Conservation (phyloP, 1,140 invertebrate species). For the Marisa cornuarietis region DNA sequence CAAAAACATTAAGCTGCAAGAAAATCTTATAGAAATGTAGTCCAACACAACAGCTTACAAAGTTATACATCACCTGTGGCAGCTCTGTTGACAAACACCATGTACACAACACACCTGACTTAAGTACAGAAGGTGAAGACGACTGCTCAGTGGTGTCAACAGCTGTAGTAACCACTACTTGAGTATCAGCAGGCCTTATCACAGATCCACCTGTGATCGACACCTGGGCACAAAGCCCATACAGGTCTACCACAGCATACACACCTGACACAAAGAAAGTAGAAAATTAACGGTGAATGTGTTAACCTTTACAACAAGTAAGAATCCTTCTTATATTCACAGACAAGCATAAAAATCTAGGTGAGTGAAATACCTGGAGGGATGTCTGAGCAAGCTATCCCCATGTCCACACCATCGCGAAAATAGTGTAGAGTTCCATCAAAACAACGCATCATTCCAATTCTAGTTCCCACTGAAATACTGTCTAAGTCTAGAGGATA, state of each 20-base stretch:
- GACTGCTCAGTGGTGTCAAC: constrained; percentile 28
- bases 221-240: constrained; percentile 93
- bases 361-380: constrained; percentile 70
- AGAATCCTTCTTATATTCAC: neutral
- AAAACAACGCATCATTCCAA: constrained; percentile 86
- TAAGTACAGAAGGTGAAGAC: constrained; percentile 28
- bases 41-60: neutral
- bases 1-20: too few relatives aligned
- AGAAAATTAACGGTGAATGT: constrained; percentile 5
- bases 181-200: constrained; percentile 46
- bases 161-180: constrained; percentile 34
- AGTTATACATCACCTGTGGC: neutral
- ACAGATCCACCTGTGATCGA: constrained; percentile 64
- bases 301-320: neutral
- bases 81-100: neutral
- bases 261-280: constrained; percentile 69
- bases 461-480: constrained; percentile 77
- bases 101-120: constrained; percentile 24
- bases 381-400: constrained; percentile 83
- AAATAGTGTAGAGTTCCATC: constrained; percentile 90
- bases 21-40: too few relatives aligned
- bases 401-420: constrained; percentile 90
- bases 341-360: neutral
- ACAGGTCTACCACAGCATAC: constrained; percentile 94
- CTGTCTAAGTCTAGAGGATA: constrained; percentile 86